phyloP scores from a whole-genome alignment of 2,113 vertebrate genomes.

The Panurus biarmicus region DNA sequence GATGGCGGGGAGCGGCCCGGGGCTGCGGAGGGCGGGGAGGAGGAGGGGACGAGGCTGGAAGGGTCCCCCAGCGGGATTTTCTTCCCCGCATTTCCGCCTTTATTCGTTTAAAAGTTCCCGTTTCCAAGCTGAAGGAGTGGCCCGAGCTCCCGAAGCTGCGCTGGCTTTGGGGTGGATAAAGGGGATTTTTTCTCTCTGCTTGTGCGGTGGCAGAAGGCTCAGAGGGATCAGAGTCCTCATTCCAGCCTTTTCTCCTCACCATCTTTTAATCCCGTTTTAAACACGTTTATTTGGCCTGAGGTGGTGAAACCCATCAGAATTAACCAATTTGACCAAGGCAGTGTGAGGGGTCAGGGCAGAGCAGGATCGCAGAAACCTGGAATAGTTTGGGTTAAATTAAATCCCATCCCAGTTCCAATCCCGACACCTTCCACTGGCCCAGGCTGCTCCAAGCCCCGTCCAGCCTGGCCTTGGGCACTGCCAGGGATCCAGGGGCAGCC shows the following conservation, averaged over 20 bases:
- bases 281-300: background rate
- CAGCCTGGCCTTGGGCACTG: background rate
- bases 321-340: background rate
- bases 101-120: fast-evolving
- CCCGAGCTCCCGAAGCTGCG: fast-evolving
- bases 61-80: background rate
- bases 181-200: background rate
- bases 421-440: background rate
- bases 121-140: background rate
- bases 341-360: fast-evolving
- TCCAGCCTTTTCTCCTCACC: background rate
- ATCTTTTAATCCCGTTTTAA: background rate
- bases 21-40: background rate
- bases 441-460: background rate
- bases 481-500: background rate
- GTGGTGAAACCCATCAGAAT: background rate
- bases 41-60: background rate
- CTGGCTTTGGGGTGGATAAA: background rate
- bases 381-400: background rate
- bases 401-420: background rate
- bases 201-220: background rate
- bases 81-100: background rate
- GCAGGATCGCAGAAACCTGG: background rate
- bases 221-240: background rate
- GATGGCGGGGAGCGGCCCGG: background rate